A percentile compares a stretch with the other conserved stretches of the same genome.
These are phyloP conservation scores for Elanoides forficatus DNA, from an alignment of 2,113 vertebrate species.

Conservation along the genomic window DNA sequence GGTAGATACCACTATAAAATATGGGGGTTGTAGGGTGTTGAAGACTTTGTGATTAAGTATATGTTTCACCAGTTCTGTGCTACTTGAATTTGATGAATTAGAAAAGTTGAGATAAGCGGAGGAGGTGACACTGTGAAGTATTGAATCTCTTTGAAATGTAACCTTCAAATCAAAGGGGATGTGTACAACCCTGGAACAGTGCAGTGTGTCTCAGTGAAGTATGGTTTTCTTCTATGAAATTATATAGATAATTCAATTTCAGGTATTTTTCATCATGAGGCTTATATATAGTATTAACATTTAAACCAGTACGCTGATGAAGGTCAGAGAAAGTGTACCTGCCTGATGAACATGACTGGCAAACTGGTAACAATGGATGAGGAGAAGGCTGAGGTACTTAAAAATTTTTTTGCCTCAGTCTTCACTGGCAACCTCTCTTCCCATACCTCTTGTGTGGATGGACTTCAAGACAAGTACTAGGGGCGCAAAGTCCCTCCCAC, in stretches of 20 bases:
- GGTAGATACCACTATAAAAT: not conserved
- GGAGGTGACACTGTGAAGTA: not conserved
- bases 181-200: not conserved
- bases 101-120: not conserved
- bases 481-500: not conserved
- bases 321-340: not conserved
- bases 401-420: not conserved
- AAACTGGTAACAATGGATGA: not conserved
- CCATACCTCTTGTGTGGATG: not conserved
- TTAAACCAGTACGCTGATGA: not conserved
- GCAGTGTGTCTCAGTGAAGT: not conserved
- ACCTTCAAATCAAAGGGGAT: not conserved
- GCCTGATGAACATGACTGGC: rapidly evolving
- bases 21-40: not conserved
- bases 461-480: not conserved
- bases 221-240: not conserved
- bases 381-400: not conserved
- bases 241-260: not conserved
- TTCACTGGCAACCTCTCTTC: not conserved
- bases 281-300: not conserved
- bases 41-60: not conserved
- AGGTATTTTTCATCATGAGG: not conserved
- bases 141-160: not conserved
- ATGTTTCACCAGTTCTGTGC: not conserved
- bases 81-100: not conserved